These are phyloP conservation scores for Aradophagus sp. DNA, from an alignment of 1,140 invertebrate species.

Conservation along the genomic window DNA sequence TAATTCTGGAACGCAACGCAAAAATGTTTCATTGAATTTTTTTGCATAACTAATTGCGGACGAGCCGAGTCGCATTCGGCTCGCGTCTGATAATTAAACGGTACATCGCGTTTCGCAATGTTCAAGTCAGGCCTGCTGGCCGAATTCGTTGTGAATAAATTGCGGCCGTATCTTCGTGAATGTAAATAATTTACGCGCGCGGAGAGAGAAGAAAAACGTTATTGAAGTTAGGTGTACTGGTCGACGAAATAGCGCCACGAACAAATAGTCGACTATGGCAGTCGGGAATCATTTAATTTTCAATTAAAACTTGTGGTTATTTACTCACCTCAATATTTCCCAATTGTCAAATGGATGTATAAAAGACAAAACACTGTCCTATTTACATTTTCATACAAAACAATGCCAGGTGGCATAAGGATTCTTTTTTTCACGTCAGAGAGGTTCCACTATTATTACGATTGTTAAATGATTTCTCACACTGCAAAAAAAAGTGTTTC, in stretches of 20 bases:
- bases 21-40: conserved; percentile 29
- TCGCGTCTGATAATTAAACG: conserved; percentile 51
- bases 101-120: conserved; percentile 34
- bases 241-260: conserved; percentile 20
- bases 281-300: conserved; percentile 41
- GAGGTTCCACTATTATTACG: too few relatives aligned
- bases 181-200: conserved; percentile 46
- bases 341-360: too few relatives aligned
- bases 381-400: too few relatives aligned
- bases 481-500: too few relatives aligned
- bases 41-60: conserved; percentile 46
- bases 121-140: conserved; percentile 9
- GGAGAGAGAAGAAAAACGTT: background rate
- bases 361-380: too few relatives aligned
- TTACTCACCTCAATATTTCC: too few relatives aligned
- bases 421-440: too few relatives aligned
- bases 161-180: conserved; percentile 31
- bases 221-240: conserved; percentile 7
- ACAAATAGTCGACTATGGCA: conserved; percentile 31
- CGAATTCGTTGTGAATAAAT: conserved; percentile 23
- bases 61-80: conserved; percentile 14
- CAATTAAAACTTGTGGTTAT: conserved; percentile 45
- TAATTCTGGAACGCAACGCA: too few relatives aligned
- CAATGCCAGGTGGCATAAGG: too few relatives aligned
- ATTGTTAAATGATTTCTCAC: too few relatives aligned